Evolutionary conservation across 1,140 invertebrate species (phyloP), one percentile per base, ranked within the genome.

Genomic region (Neodiprion virginianus): DNA sequence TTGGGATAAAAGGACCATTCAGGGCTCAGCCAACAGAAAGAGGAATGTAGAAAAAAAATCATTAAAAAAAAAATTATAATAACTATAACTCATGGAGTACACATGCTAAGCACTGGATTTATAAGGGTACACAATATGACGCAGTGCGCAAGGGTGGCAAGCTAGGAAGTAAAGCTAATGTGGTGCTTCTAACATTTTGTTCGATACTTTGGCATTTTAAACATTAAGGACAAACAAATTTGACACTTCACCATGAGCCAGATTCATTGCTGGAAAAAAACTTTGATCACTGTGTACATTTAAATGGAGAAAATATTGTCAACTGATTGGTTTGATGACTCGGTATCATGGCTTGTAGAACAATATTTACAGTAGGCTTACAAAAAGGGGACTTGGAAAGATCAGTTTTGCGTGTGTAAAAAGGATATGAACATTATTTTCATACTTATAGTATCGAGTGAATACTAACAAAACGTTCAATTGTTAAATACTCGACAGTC

Each of bases 11-110:
- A 72, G 53, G 75, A 79, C 72, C 77, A 50, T 81, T 84, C 79
- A 78, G 83, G 83, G 82, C 84, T 85, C 85, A 85, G 85, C 83
- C 83, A 85, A 85, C 85, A 83, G 80, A 85, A 86, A 82, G 80
- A 79, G 77, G 76, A 74, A 40, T 40, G 28, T 40, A 40, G 73
- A 61, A 81, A 81, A 77, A 75, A 74, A 77, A 77, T 77, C 48
- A 73, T 71, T 67, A 17, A 73, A 75, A 49, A 71, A 8, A 77
- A 73, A 74, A 76, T 48, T 74, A 28, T 69, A 50, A 23, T 67
- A 71, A 48, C 48, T 49, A 53, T 40, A 50, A 72, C 10, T 40
- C 53, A 72, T 14, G 61, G 48, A 12, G 12, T 72, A 73, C 21
- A 75, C 70, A 61, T 61, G 53, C 53, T 61, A 61, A 61, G 53